These are phyloP conservation scores for Epinephelus awoara DNA, from an alignment of 2,797 vertebrate genomes.

Conservation along the genomic window DNA sequence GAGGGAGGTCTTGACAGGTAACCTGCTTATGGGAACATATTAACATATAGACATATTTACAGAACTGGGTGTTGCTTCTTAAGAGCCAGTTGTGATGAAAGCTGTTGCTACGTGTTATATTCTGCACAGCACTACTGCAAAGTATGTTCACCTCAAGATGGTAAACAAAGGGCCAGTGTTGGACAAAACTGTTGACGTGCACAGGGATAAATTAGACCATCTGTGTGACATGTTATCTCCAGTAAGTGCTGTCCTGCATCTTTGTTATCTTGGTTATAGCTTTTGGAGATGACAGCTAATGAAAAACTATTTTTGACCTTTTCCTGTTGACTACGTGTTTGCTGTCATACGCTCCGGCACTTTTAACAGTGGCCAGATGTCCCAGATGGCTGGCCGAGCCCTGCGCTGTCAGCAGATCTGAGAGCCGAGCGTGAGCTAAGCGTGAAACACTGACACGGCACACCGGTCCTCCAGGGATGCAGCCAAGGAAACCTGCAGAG, in stretches of 20 bases:
- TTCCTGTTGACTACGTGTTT: conserved; percentile 44
- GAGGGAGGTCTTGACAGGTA: too few relatives aligned
- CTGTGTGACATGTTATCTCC: not conserved
- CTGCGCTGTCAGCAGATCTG: conserved; percentile 75
- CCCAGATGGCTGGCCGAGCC: conserved; percentile 50
- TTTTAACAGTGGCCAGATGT: conserved; percentile 66
- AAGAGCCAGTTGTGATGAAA: not conserved
- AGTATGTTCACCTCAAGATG: not conserved
- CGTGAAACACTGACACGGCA: conserved; percentile 63
- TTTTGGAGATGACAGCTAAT: conserved; percentile 18
- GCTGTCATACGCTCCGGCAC: conserved; percentile 34
- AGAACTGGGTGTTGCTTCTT: conserved; percentile 9
- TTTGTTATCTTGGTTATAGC: not conserved
- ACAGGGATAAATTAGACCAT: conserved; percentile 4
- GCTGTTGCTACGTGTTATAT: not conserved
- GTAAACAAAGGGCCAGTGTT: conserved; percentile 11
- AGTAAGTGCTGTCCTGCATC: not conserved
- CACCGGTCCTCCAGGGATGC: conserved; percentile 56
- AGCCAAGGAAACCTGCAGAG: conserved; percentile 57
- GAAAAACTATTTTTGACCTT: conserved; percentile 52
- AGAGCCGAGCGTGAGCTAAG: conserved; percentile 38
- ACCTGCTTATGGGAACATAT: not conserved
- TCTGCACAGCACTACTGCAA: not conserved
- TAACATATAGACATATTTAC: conserved; percentile 23
- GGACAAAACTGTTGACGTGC: not conserved